Conservation (phyloP, 2,888 invertebrate species). For the Sphecodes monilicornis region DNA sequence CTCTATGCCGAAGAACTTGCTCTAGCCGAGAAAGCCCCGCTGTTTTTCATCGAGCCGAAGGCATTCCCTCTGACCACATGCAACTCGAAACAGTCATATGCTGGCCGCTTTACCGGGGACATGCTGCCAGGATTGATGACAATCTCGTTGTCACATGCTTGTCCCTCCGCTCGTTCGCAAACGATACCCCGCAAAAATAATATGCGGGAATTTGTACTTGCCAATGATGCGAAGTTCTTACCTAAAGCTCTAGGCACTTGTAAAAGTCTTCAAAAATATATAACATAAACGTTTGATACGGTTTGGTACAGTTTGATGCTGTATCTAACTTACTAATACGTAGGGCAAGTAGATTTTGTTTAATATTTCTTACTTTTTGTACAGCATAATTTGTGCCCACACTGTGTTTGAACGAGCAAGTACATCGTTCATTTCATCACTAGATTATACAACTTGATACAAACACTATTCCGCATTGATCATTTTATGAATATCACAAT, state of each 20-base stretch:
- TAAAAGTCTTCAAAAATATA: neutral
- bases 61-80: neutral
- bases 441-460: too few relatives aligned
- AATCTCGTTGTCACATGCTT: neutral
- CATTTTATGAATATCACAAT: too few relatives aligned
- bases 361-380: neutral
- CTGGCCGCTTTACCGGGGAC: neutral
- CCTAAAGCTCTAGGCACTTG: neutral
- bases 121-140: neutral
- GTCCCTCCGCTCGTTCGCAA: neutral
- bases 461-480: too few relatives aligned
- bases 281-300: too few relatives aligned
- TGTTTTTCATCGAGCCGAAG: neutral
- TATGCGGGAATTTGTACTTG: neutral
- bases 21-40: neutral
- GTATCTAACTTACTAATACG: neutral
- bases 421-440: too few relatives aligned
- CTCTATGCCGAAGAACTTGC: neutral
- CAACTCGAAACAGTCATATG: neutral
- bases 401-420: too few relatives aligned
- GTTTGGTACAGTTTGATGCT: neutral
- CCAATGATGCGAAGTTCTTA: neutral
- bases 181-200: neutral
- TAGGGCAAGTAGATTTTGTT: neutral
- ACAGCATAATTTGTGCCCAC: too few relatives aligned